Base-by-base conservation (phyloP, 2,797 vertebrate species). In the Mareca strepera region DNA sequence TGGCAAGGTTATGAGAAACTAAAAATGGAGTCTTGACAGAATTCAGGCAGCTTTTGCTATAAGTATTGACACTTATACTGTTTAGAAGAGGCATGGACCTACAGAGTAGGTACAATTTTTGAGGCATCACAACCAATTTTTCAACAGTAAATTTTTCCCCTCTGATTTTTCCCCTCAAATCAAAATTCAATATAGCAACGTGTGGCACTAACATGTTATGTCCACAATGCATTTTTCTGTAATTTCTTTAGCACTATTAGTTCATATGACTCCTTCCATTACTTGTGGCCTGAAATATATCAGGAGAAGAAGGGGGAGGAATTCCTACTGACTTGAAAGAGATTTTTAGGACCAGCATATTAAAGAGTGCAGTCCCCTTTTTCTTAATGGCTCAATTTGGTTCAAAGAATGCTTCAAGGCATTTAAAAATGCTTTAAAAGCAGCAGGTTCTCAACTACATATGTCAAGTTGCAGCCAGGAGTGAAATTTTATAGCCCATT, bases 401-500 rank as follows among this genome's bases (percentile, higher is more conserved):
- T 91, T 96, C 81, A 96, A 95, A 95, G 66, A 85, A 80, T 85
- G 77, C 69, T 94, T 96, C 72, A 88, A 95, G 77, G 91, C 83
- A 85, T 90, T 90, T 26, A 93, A 76, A 95, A 96, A 79, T 69
- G 50, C n/a, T 93, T 96, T 95, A 96, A 96, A 94, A 96, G 62
- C 92, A 91, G 89, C 48, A 92, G 87, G 86, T 90, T 86, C 81
- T 86, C 90, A 89, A 86, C 48, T 85, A 33, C 55, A 82, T 67
- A 63, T 33, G 60, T 53, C 56, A 85, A 79, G 55, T 86, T 92
- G 73, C 87, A 94, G 87, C 73, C 93, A 82, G 87, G 69, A 94
- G 86, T 80, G 88, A 94, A 89, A 94, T 90, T 68, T 82, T 83
- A 94, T 80, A 79, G 63, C 66, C 84, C 11, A 1, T 62, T 84